These are phyloP conservation scores for Silvanus unidentatus DNA, from an alignment of 2,888 invertebrate species.

Conservation along the genomic window DNA sequence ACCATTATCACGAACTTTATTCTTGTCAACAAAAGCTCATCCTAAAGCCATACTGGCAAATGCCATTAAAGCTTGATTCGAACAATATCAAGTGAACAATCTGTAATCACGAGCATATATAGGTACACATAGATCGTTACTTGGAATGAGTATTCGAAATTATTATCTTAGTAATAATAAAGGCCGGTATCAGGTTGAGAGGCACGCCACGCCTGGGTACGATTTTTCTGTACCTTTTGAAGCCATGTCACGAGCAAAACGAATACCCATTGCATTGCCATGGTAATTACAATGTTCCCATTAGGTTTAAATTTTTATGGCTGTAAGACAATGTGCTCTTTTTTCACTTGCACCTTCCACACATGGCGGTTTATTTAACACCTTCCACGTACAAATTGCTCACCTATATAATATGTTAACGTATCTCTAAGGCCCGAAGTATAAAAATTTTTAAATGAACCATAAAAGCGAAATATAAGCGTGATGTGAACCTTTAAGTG, in stretches of 20 bases:
- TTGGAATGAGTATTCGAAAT: constrained; percentile 38
- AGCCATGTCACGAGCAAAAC: constrained; percentile 2
- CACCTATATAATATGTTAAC: too few species aligned
- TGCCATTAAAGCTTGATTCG: constrained; percentile 5
- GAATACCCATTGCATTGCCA: neutral
- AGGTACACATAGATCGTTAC: constrained; percentile 27
- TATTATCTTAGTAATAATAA: constrained; percentile 41
- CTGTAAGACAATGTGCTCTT: too few species aligned
- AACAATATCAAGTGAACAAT: constrained; percentile 17
- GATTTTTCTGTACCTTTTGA: neutral
- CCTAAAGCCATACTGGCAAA: neutral
- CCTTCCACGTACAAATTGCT: too few species aligned
- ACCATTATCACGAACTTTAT: constrained; percentile 1
- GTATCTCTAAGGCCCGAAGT: too few species aligned
- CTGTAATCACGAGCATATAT: constrained; percentile 35
- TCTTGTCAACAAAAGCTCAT: constrained; percentile 4
- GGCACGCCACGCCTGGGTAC: constrained; percentile 3
- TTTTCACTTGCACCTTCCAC: too few species aligned
- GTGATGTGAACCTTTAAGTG: too few species aligned
- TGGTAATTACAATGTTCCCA: neutral
- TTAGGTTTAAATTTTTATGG: neutral
- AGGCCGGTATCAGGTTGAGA: constrained; percentile 23
- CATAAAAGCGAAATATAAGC: too few species aligned
- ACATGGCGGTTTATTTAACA: too few species aligned
- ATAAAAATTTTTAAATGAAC: too few species aligned